Evolutionary conservation across 2,888 invertebrate species (phyloP), one percentile per base, ranked within the genome.

Genomic region (Phymatocera aterrima): DNA sequence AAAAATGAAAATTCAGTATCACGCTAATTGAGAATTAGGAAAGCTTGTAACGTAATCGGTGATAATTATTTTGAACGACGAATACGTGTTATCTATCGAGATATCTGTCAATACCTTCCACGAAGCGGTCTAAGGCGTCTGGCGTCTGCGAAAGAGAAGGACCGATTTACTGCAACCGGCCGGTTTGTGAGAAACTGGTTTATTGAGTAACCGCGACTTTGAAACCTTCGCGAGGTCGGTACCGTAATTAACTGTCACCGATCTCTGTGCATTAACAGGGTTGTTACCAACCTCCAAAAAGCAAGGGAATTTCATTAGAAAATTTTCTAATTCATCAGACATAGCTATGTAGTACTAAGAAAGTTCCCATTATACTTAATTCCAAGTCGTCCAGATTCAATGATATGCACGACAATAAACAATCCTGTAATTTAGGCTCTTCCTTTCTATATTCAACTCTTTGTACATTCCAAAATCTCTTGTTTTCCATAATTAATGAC

Each of bases 191-290:
- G 46, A 72, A 72, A 72, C 72, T 72, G 72, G 72, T 72, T 51
- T 72, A 51, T 72, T 72, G 54, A 72, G 34, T 72, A 72, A 72
- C 51, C 72, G 54, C 46, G 72, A 72, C 68, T 68, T 68, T 68
- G 68, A 46, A 68, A 68, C 43, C n/a, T 6, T 24, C 40, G 43
- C 40, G 34, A 48, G 54, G 72, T 72, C 72, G 72, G 24, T 72
- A 31, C 68, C 34, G 46, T 68, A 46, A 68, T 46, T 68, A 68
- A 64, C 64, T 64, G 64, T 64, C 64, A 37, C n/a, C 64, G 21
- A 21, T 64, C 40, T 12, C 4, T 12, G 15, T 40, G 12, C 18
- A 64, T 64, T 64, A 34, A 18, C 40, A 64, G 57, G 57, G 57
- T 28, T 57, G 57, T 57, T 57, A 57, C 57, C 21, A 57, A 15